Conservation (phyloP, 2,888 invertebrate genomes). For the Eugnorisma glareosa region DNA sequence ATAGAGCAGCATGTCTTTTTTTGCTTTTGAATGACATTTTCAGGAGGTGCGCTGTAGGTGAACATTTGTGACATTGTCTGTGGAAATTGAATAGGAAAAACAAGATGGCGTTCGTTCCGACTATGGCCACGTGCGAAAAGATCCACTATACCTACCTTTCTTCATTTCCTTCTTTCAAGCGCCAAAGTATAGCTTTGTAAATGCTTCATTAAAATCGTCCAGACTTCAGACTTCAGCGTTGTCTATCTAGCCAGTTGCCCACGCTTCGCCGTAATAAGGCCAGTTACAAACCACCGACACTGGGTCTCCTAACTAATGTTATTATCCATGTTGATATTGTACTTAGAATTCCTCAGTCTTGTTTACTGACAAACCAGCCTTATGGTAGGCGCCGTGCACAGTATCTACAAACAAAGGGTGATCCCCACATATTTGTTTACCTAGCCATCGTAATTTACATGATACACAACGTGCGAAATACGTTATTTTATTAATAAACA, state of each 20-base stretch:
- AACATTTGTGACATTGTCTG: not conserved
- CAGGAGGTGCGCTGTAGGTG: not conserved
- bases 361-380: slow-evolving; percentile 43
- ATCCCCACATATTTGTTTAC: slow-evolving; percentile 43
- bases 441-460: slow-evolving; percentile 43
- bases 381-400: slow-evolving; percentile 34
- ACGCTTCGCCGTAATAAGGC: slow-evolving; percentile 13
- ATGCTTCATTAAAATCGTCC: not conserved
- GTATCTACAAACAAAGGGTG: slow-evolving; percentile 51
- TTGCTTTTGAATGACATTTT: not conserved
- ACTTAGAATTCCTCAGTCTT: slow-evolving; percentile 39
- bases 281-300: slow-evolving; percentile 12
- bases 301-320: slow-evolving; percentile 23
- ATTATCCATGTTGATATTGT: slow-evolving; percentile 40
- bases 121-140: not conserved
- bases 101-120: not conserved
- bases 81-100: not conserved
- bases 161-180: not conserved
- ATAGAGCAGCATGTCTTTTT: not conserved
- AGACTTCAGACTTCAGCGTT: not conserved
- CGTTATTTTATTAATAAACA: slow-evolving; percentile 45
- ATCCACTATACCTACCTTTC: not conserved
- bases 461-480: slow-evolving; percentile 44
- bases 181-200: not conserved
- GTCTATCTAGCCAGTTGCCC: not conserved